Evolutionary conservation across 2,113 vertebrate species (phyloP).

Genomic region (Trematocara macrostoma): DNA sequence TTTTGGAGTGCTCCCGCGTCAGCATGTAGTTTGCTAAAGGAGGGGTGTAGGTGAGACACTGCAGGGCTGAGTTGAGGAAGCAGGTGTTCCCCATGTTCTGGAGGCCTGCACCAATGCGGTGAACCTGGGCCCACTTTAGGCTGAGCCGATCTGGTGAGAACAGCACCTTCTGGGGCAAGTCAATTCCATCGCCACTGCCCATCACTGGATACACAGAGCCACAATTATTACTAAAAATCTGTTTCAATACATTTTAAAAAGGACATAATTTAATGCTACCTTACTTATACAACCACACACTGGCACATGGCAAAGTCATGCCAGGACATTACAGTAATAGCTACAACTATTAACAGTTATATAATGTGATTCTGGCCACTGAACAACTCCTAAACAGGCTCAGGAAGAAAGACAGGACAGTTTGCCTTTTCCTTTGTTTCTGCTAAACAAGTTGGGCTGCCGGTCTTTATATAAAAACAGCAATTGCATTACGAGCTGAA

Average conservation of each 20-base stretch:
- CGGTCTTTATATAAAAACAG: not conserved
- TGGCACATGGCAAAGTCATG: not conserved
- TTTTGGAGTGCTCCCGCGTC: constrained; percentile 91
- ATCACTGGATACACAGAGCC: constrained; percentile 53
- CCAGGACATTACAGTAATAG: not conserved
- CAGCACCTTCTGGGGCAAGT: constrained; percentile 86
- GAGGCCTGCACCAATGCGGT: constrained; percentile 90
- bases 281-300: not conserved
- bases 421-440: not conserved
- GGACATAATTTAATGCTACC: not conserved
- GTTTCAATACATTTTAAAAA: not conserved
- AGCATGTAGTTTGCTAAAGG: constrained; percentile 94
- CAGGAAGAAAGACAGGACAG: not conserved
- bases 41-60: constrained; percentile 92
- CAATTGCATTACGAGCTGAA: not conserved
- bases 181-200: constrained; percentile 84
- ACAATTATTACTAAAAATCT: not conserved
- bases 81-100: constrained; percentile 96
- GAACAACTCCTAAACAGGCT: not conserved
- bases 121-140: constrained; percentile 88
- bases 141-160: constrained; percentile 89
- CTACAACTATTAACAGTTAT: not conserved
- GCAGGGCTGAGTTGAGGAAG: constrained; percentile 92
- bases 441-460: not conserved
- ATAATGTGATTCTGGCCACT: not conserved